A percentile compares a stretch with the other conserved stretches of the same genome.
Conservation (phyloP, 2,888 invertebrate genomes). For the Cantharis flavilabris region DNA sequence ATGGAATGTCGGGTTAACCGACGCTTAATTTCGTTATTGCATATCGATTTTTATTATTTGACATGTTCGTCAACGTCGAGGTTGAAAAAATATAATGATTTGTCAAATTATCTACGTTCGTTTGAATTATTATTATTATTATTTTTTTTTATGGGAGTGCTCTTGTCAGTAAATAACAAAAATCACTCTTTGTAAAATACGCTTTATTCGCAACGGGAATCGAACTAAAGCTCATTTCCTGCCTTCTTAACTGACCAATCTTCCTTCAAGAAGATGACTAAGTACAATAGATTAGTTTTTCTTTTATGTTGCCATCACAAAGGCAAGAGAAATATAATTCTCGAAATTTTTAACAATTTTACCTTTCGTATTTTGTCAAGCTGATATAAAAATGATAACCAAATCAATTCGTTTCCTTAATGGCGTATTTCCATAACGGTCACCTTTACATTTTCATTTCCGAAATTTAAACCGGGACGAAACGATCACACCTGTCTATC, state of each 20-base stretch:
- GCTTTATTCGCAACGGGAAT: constrained; percentile 22
- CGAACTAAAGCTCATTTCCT: constrained; percentile 25
- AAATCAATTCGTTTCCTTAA: not conserved
- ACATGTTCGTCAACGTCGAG: not conserved
- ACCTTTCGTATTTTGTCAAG: not conserved
- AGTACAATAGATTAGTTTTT: not conserved
- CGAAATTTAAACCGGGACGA: constrained; percentile 23
- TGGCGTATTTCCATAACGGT: not conserved
- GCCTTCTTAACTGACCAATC: constrained; percentile 22
- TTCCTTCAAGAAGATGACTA: constrained; percentile 14
- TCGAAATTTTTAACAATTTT: not conserved
- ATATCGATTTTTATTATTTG: not conserved
- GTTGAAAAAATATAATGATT: not conserved
- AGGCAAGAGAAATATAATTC: not conserved
- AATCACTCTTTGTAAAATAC: constrained; percentile 22
- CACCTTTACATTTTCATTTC: constrained; percentile 22
- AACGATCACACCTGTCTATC: constrained; percentile 39
- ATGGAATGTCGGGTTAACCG: not conserved
- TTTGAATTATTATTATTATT: not conserved
- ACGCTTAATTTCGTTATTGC: not conserved
- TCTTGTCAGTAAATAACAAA: constrained; percentile 15
- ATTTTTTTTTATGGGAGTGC: not conserved
- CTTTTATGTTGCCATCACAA: not conserved
- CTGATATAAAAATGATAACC: not conserved
- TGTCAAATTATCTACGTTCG: not conserved